Base-by-base conservation (phyloP, 2,113 vertebrate genomes). In the Tachuris rubrigastra region DNA sequence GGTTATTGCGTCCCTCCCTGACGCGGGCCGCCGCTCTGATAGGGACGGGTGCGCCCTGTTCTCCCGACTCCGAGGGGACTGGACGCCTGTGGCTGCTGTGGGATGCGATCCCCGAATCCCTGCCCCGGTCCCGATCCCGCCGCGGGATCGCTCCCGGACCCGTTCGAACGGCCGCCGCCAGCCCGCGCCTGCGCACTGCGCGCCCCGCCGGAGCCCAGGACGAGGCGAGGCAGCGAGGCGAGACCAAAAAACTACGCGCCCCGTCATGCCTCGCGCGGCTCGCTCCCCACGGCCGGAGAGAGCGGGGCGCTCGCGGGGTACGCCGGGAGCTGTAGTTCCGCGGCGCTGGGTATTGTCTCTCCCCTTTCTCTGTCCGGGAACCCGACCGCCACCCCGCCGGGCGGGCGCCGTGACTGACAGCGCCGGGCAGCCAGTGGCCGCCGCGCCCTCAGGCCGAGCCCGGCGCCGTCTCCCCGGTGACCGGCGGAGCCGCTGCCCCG, bases 361-460 rank as follows among this genome's bases (percentile, higher is more conserved):
- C 89, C 89, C 86, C 67, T 87, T 74, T 91, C 85, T 79, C 90
- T 86, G 94, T 85, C 85, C 84, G 76, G 90, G 86, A 88, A 62
- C 81, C 81, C 95, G 91, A 85, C 88, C 76, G 92, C 93, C 93
- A 86, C 89, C 68, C 80, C 60, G 65, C 93, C 62, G 59, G 91
- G 63, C 55, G 79, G 85, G 73, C 18, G 87, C 49, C 10, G 37
- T 95, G 97, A 97, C 53, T 95, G 97, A 95, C 96, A 94, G 95
- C 72, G 65, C 56, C 46, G 9, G 7, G 66, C 90, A 91, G 82
- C 96, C 96, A 97, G 90, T 97, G 93, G 85, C 79, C 79, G 95
- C 17, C 11, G 86, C 37, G 85, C 72, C 22, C 65, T 56, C 75
- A 8, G 72, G 89, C 46, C 44, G 33, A 85, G 82, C 73, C 88